phyloP scores from a whole-genome alignment of 2,888 invertebrate species.

The Dryobotodes eremita region DNA sequence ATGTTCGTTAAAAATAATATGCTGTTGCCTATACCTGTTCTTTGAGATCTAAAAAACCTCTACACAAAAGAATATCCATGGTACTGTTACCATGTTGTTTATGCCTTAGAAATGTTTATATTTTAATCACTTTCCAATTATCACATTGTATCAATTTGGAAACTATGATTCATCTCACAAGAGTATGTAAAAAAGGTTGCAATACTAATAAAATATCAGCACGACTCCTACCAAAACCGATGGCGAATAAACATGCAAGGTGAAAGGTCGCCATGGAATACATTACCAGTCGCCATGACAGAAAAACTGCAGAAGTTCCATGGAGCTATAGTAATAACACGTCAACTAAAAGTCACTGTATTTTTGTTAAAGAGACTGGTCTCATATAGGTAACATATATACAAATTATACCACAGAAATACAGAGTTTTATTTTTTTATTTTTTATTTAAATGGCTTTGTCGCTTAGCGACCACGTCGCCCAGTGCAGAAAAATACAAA shows the following conservation, averaged over 20 bases:
- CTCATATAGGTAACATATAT: no score
- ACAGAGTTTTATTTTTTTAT: no score
- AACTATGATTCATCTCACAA: not conserved
- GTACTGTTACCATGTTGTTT: not conserved
- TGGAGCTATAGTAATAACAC: no score
- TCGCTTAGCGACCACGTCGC: no score
- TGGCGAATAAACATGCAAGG: constrained; percentile 47
- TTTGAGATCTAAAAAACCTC: not conserved
- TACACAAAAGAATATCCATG: not conserved
- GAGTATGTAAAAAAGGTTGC: not conserved
- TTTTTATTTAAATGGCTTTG: no score
- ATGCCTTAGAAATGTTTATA: not conserved
- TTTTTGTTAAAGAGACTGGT: no score
- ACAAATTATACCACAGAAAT: no score
- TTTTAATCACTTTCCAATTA: not conserved
- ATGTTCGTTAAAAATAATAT: constrained; percentile 29
- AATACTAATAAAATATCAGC: constrained; percentile 31
- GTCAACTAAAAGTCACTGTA: not conserved
- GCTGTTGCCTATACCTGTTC: no score
- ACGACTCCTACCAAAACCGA: constrained; percentile 44
- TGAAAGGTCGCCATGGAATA: constrained; percentile 61
- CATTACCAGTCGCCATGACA: constrained; percentile 41
- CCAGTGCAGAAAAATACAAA: no score
- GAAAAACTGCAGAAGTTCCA: constrained; percentile 29
- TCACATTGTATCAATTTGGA: not conserved